A percentile compares a stretch with the other conserved stretches of the same genome.
phyloP scores from a whole-genome alignment of 2,888 invertebrate genomes.

The Junonia oenone region DNA sequence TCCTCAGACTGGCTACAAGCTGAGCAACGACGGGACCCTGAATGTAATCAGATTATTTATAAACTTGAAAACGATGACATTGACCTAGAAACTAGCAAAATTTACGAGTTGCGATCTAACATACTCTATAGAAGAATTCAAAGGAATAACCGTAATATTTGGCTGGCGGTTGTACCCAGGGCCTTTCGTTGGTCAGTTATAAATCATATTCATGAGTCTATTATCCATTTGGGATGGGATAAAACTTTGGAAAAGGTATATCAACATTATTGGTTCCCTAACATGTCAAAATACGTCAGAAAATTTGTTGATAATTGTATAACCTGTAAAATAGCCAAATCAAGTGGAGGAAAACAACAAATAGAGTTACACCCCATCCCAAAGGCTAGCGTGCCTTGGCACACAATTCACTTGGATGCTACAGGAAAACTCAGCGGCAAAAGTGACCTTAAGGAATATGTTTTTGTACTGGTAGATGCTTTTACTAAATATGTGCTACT shows the following conservation, averaged over 20 bases:
- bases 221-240: conserved; percentile 32
- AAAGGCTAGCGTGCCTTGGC: not conserved
- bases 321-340: conserved; percentile 8
- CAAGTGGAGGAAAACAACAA: conserved; percentile 7
- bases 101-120: conserved; percentile 31
- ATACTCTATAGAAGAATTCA: conserved; percentile 32
- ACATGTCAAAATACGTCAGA: conserved; percentile 31
- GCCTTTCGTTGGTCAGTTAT: conserved; percentile 33
- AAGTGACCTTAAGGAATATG: conserved; percentile 2
- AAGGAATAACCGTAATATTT: not conserved
- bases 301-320: conserved; percentile 17
- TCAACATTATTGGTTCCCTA: conserved; percentile 34
- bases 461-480: conserved; percentile 2
- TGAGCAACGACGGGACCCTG: conserved; percentile 35
- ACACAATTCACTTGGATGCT: not conserved
- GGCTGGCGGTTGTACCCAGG: conserved; percentile 29
- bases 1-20: conserved; percentile 31
- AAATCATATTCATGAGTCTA: conserved; percentile 30
- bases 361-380: not conserved
- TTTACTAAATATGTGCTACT: conserved; percentile 2
- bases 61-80: conserved; percentile 16
- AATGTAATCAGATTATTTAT: conserved; percentile 28
- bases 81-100: conserved; percentile 9
- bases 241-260: conserved; percentile 35
- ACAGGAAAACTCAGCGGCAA: not conserved